Evolutionary conservation across 1,140 invertebrate genomes (phyloP), one percentile per base, ranked within the genome.

Genomic region (Arion vulgaris): DNA sequence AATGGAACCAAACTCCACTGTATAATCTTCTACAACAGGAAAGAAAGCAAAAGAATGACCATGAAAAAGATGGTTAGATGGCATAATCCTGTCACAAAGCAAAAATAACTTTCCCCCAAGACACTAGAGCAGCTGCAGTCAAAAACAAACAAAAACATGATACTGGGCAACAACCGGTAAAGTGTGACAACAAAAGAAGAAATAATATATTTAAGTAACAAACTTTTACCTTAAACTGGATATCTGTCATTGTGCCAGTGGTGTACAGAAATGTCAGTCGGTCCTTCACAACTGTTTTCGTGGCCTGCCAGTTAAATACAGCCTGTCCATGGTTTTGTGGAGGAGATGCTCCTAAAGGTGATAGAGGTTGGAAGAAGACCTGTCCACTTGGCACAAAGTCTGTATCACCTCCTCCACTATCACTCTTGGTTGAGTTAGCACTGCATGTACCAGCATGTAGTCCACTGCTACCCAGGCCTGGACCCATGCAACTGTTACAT

Each of bases 231-330:
- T 95, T 93, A 90, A 97, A 97, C 87, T 95, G 95, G 19, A 97
- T 95, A 91, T 97, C 96, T 74, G 95, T 95, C 77, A 97, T 93
- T 57, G 96, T 95, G 90, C 96, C 95, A 88, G 96, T 96, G 89
- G 96, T 96, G 87, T 96, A 96, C 45, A 97, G 93, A 88, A 95
- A 96, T 11, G 95, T 94, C 80, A 97, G 93, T 80, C 96, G 93
- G 85, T 96, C 96, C 88, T 95, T 95, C 11, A 96, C 94, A 0
- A 95, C 95, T 1, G 94, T 94, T 88, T 96, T 96, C 23, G 94
- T 85, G 34, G 88, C 87, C 82, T 92, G 91, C 91, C 91, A 92
- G 83, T 92, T 92, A 77, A 90, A 91, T 0, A 86, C 87, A 51
- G 86, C 88, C 68, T 89, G 87, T 39, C 85, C 85, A 51, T 88